Conservation (phyloP, 2,113 vertebrate genomes). For the Tauraco erythrolophus region DNA sequence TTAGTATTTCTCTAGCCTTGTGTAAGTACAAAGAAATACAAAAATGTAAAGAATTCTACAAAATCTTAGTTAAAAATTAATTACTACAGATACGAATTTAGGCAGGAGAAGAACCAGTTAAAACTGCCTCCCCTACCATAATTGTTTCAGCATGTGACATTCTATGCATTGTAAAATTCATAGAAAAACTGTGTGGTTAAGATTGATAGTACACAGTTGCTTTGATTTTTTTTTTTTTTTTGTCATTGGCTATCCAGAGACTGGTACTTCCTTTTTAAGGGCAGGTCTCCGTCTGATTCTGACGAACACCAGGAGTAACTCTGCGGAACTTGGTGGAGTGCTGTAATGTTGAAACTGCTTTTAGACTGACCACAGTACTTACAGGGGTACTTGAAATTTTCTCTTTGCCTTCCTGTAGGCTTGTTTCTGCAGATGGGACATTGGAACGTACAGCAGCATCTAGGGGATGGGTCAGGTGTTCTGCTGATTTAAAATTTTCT, state of each 20-base stretch:
- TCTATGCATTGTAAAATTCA: background rate
- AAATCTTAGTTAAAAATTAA: background rate
- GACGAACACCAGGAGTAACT: background rate
- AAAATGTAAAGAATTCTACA: background rate
- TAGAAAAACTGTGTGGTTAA: background rate
- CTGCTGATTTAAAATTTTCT: background rate
- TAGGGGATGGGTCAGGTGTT: background rate
- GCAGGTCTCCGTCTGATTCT: background rate
- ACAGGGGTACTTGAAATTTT: background rate
- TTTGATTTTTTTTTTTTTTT: background rate
- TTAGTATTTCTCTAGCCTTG: background rate
- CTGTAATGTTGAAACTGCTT: background rate
- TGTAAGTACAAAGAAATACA: background rate
- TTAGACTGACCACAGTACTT: background rate
- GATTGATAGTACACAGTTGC: background rate
- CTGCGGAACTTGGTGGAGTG: background rate
- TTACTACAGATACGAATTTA: background rate
- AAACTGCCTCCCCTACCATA: background rate
- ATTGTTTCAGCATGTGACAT: background rate
- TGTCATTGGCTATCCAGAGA: background rate
- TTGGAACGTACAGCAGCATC: background rate
- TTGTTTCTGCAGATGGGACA: background rate
- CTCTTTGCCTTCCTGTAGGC: background rate
- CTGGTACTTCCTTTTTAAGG: background rate
- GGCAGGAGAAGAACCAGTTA: background rate